Evolutionary conservation across 2,113 vertebrate genomes (phyloP), one percentile per base, ranked within the genome.

Genomic region (Paramisgurnus dabryanus): DNA sequence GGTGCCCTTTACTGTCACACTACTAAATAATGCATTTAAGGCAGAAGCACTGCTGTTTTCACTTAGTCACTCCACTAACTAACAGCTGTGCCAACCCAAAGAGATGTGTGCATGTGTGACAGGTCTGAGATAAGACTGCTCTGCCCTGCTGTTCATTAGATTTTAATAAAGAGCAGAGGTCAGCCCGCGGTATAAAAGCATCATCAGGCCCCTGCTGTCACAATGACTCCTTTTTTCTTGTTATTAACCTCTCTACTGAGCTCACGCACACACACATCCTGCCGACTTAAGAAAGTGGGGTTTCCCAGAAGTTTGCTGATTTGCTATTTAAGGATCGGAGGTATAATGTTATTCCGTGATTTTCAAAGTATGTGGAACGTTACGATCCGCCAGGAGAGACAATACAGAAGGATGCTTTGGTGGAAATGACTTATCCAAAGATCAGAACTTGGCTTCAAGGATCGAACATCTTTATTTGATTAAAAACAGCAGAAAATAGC

Each of bases 91-190:
- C 55, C 17, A 58, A 58, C 55, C 17, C 55, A 58, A 1, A 8
- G 55, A 58, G 17, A 27, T 64, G 7, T 12, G 71, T 60, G 41
- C 11, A 5, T 61, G 65, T 58, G 69, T 80, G 79, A 55, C 55
- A 47, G 61, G 43, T 76, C 64, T 81, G 27, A 83, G 84, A 84
- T 87, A 84, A 87, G 83, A 41, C 65, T 3, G 40, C 15, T 70
- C 75, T 78, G 70, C 55, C 61, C 74, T 83, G 84, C 79, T 77
- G 78, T 68, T 85, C 82, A 87, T 87, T 87, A 86, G 65, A 78
- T 64, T 78, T 83, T 86, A 87, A 82, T 81, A 81, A 82, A 82
- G 79, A 78, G 73, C 83, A 82, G 78, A 83, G 86, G 82, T 84
- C 85, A 86, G 66, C 73, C 71, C 3, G 18, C 66, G 69, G 80